phyloP scores from a whole-genome alignment of 2,113 vertebrate genomes.

The Isurus oxyrinchus region DNA sequence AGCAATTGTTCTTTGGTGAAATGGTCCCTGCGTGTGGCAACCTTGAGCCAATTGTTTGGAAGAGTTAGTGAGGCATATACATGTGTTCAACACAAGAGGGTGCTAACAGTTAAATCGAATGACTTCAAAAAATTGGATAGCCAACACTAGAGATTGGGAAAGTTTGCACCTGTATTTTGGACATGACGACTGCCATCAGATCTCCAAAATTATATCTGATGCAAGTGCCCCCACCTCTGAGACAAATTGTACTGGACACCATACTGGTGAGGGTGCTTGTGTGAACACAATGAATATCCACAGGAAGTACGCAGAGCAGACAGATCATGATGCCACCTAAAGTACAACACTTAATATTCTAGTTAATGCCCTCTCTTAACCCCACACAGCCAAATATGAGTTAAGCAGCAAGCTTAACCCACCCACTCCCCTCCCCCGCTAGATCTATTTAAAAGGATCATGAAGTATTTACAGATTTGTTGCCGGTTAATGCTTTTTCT shows the following conservation, averaged over 20 bases:
- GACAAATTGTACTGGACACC: neutral
- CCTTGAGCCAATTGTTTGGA: neutral
- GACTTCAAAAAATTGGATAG: neutral
- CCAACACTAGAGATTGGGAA: neutral
- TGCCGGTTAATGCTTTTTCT: neutral
- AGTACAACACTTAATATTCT: neutral
- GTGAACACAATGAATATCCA: neutral
- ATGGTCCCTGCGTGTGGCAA: neutral
- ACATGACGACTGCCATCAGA: neutral
- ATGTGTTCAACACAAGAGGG: conserved; percentile 23
- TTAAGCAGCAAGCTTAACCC: neutral
- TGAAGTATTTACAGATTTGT: neutral
- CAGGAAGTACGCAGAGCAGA: neutral
- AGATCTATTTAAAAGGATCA: neutral
- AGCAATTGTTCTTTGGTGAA: neutral
- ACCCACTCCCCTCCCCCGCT: no score
- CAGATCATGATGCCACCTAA: neutral
- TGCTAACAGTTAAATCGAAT: neutral
- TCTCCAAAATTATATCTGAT: neutral
- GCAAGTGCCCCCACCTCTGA: neutral
- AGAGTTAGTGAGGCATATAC: neutral
- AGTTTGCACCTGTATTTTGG: neutral
- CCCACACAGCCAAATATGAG: neutral
- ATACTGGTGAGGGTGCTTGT: neutral
- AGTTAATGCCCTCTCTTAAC: neutral